Evolutionary conservation across 2,888 invertebrate species (phyloP), one percentile per base, ranked within the genome.

Genomic region (Himalopsyche anomala): DNA sequence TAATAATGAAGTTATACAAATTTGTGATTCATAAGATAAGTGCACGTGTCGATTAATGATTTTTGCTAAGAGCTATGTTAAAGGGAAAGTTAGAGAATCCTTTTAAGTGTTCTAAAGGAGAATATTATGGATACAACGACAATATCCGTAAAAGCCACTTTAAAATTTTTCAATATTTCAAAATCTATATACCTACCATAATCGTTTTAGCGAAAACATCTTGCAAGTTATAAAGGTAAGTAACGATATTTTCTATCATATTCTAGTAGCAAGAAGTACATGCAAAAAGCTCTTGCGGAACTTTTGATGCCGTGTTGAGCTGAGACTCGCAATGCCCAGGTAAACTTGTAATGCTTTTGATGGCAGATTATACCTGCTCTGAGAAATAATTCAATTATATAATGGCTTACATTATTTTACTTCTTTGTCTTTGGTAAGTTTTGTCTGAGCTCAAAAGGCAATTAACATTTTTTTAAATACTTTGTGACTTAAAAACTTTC

Each of bases 331-430:
- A 62, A 28, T n/a, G 19, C 62, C 62, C 8, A 62, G 62, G 62
- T 62, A 62, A 62, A 62, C 62, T 62, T 62, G 19, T 62, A 19
- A 62, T 62, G 62, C 62, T 62, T 19, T 62, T 19, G 62, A 62
- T 19, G 62, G 62, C 62, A 62, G 62, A 62, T 62, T 62, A 62
- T 62, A 62, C 62, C 62, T 62, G 62, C n/a, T 62, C 62, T 28
- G 62, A 5, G 28, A 62, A 62, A 62, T 62, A 62, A 62, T 62
- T 62, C 62, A 62, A 62, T 62, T 62, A 62, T n/a, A 19, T 19
- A 62, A 62, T 62, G 62, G 62, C 62, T 62, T 62, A 62, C 19
- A 62, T 62, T 62, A 62, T 62, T 62, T 62, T 62, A 62, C 62
- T 62, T 19, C 62, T 62, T 28, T 62, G 62, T 62, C 62, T 62